A percentile compares a stretch with the other conserved stretches of the same genome.
Conservation (phyloP, 2,113 vertebrate genomes). For the Pterocles burchelli region DNA sequence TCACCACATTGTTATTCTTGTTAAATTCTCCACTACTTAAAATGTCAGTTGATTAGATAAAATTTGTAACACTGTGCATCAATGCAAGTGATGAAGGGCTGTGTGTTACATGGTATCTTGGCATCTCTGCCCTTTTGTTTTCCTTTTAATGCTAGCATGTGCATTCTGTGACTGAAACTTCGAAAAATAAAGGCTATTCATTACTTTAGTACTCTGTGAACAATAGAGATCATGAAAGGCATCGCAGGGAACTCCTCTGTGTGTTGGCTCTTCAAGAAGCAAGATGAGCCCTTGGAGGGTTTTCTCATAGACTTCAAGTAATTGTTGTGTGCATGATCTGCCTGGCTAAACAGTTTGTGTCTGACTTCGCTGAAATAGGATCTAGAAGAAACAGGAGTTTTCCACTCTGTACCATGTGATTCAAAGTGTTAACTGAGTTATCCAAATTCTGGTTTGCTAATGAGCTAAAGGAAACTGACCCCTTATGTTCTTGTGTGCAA, state of each 20-base stretch:
- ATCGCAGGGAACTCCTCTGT: conserved; percentile 40
- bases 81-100: conserved; percentile 58
- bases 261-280: conserved; percentile 40
- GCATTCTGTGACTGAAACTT: conserved; percentile 35
- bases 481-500: fast-evolving
- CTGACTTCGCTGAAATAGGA: conserved; percentile 7
- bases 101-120: conserved; percentile 39
- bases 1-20: conserved; percentile 78
- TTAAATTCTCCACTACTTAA: conserved; percentile 74
- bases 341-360: conserved; percentile 49
- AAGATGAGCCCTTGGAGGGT: conserved; percentile 11
- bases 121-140: conserved; percentile 65
- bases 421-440: not conserved
- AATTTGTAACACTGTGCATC: conserved; percentile 67
- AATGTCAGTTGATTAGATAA: conserved; percentile 76
- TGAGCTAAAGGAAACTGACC: not conserved
- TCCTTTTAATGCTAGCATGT: conserved; percentile 51
- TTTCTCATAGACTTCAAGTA: conserved; percentile 51
- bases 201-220: conserved; percentile 39
- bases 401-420: not conserved
- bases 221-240: conserved; percentile 63
- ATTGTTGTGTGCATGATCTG: conserved; percentile 55
- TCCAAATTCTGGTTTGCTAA: not conserved
- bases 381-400: not conserved
- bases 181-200: conserved; percentile 63